These are phyloP conservation scores for Cossypha dichroa DNA, from an alignment of 2,797 vertebrate genomes.

Conservation along the genomic window DNA sequence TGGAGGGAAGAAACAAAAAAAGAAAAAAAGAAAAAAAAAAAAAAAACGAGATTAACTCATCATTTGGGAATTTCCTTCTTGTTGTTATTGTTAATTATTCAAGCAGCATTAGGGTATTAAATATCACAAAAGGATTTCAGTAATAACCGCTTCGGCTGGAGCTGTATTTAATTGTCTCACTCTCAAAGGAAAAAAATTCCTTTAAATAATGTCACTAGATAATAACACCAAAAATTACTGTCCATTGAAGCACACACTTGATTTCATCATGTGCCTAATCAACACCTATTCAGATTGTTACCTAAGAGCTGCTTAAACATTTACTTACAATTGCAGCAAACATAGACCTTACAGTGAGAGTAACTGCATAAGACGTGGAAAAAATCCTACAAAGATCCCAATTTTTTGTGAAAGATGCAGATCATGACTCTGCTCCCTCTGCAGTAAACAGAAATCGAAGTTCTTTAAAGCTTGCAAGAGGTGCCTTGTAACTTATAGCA, in stretches of 20 bases:
- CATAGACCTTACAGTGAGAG: background rate
- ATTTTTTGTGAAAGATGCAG: background rate
- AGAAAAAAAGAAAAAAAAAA: background rate
- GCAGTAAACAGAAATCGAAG: background rate
- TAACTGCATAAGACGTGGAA: background rate
- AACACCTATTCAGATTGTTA: background rate
- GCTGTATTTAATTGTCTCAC: background rate
- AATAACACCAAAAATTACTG: background rate
- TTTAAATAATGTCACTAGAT: background rate
- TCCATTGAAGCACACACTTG: background rate
- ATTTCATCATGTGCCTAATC: background rate
- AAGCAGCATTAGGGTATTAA: background rate
- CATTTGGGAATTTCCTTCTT: slow-evolving; percentile 2
- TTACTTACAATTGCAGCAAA: background rate
- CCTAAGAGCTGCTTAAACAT: background rate
- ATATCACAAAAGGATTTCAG: slow-evolving; percentile 11
- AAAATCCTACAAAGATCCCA: background rate
- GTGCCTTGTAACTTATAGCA: background rate
- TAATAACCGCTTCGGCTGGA: background rate
- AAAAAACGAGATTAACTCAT: background rate
- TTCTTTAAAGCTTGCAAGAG: slow-evolving; percentile 8
- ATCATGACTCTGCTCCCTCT: background rate
- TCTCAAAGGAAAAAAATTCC: background rate
- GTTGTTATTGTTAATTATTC: background rate
- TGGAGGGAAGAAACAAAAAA: background rate